A percentile compares a stretch with the other conserved stretches of the same genome.
phyloP scores from a whole-genome alignment of 2,888 invertebrate species.

The Octodonta nipae region DNA sequence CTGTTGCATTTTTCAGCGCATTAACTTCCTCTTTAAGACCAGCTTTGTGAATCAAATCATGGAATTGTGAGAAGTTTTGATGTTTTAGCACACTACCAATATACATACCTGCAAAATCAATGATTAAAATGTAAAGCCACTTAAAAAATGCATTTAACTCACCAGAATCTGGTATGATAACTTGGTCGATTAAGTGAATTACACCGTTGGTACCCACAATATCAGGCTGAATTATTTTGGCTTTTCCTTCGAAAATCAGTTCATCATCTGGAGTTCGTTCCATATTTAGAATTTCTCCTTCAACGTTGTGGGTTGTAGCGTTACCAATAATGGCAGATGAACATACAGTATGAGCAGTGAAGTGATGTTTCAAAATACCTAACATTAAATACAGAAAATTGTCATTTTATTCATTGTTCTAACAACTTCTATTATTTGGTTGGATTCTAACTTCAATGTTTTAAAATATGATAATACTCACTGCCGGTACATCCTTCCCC shows the following conservation, averaged over 20 bases:
- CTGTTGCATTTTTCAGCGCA: constrained; percentile 44
- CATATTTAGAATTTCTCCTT: constrained; percentile 37
- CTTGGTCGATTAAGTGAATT: constrained; percentile 51
- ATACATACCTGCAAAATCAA: constrained; percentile 27
- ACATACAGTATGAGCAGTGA: constrained; percentile 53
- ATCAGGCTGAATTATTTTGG: constrained; percentile 45
- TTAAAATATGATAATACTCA: constrained; percentile 30
- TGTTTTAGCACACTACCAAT: constrained; percentile 39
- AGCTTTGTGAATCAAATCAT: constrained; percentile 40
- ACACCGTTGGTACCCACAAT: constrained; percentile 61
- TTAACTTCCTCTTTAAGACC: constrained; percentile 43
- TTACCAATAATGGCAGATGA: constrained; percentile 45
- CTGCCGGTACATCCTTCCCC: constrained; percentile 47
- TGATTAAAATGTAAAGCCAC: too few relatives aligned
- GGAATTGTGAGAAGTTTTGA: constrained; percentile 48
- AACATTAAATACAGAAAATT: too few relatives aligned
- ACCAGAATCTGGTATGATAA: constrained; percentile 48
- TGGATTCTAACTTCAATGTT: not conserved
- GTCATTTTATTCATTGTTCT: too few relatives aligned
- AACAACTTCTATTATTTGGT: not conserved
- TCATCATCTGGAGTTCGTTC: constrained; percentile 40
- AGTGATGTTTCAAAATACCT: constrained; percentile 54
- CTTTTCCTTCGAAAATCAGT: constrained; percentile 43
- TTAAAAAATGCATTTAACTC: constrained; percentile 3
- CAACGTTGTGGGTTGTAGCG: constrained; percentile 40